phyloP scores from a whole-genome alignment of 2,113 vertebrate species.

The Chloropsis cyanopogon region DNA sequence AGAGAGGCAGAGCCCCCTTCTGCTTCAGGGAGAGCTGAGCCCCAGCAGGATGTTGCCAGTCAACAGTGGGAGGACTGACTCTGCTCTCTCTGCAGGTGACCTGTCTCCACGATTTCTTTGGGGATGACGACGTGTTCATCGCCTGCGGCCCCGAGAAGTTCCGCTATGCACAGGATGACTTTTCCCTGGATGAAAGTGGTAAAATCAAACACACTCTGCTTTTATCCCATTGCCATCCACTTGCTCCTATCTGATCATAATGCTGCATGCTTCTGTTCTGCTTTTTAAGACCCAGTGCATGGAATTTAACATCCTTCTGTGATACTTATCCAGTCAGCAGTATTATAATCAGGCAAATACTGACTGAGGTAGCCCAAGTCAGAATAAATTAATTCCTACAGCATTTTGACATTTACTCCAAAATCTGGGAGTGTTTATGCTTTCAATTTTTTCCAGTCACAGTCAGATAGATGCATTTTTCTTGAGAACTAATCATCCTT shows the following conservation, averaged over 20 bases:
- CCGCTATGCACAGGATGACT: slow-evolving; percentile 97
- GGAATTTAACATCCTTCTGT: background rate
- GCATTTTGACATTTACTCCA: background rate
- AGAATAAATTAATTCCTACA: background rate
- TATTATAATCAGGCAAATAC: background rate
- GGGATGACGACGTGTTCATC: slow-evolving; percentile 96
- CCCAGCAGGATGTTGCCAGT: background rate
- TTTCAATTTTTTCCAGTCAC: background rate
- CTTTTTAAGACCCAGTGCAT: background rate
- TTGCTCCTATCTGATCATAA: background rate
- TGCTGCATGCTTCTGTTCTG: background rate
- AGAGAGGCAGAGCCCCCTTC: background rate
- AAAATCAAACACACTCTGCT: background rate
- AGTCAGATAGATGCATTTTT: background rate
- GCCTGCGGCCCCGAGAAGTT: slow-evolving; percentile 98
- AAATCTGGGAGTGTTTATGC: background rate
- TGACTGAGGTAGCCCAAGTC: background rate
- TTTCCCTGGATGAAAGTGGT: slow-evolving; percentile 97
- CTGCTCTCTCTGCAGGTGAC: slow-evolving; percentile 82
- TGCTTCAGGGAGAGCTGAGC: background rate
- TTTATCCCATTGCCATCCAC: background rate
- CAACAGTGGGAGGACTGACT: slow-evolving; percentile 22
- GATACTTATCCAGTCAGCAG: background rate
- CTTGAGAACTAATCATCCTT: background rate
- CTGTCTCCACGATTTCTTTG: slow-evolving; percentile 99